Percentiles rank a stretch among this genome's conserved stretches.
These are phyloP conservation scores for Diuraphis noxia DNA, from an alignment of 1,140 invertebrate genomes.

Conservation along the genomic window DNA sequence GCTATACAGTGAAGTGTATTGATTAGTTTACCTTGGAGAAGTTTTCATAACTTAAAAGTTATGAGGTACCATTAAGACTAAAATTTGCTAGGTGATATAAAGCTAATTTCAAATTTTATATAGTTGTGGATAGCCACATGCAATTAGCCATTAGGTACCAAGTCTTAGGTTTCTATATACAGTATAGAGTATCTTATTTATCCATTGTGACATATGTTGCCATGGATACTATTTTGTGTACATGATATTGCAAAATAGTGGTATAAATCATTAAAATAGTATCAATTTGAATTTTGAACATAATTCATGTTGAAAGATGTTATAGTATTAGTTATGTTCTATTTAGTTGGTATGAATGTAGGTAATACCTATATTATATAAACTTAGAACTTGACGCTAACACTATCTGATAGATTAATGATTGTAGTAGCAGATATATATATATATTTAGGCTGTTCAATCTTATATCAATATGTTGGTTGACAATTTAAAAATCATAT, in stretches of 20 bases:
- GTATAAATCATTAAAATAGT: too few species aligned
- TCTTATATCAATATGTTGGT: background rate
- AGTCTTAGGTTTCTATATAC: background rate
- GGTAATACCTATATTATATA: background rate
- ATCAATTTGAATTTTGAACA: too few species aligned
- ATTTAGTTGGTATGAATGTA: background rate
- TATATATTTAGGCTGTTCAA: background rate
- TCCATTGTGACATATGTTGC: background rate
- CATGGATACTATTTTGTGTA: background rate
- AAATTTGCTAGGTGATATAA: background rate
- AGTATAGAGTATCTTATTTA: background rate
- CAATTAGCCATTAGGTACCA: background rate
- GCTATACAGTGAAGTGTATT: background rate
- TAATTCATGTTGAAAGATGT: too few species aligned
- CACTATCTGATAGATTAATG: background rate
- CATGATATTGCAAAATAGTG: too few species aligned
- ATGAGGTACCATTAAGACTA: background rate
- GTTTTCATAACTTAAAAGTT: background rate
- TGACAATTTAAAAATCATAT: background rate
- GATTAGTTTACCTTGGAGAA: background rate
- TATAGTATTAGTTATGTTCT: background rate
- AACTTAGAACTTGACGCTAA: background rate
- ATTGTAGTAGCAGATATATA: background rate
- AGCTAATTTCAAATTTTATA: background rate
- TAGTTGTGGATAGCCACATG: background rate